Evolutionary conservation across 2,113 vertebrate species (phyloP).

Genomic region (Notiomystis cincta): DNA sequence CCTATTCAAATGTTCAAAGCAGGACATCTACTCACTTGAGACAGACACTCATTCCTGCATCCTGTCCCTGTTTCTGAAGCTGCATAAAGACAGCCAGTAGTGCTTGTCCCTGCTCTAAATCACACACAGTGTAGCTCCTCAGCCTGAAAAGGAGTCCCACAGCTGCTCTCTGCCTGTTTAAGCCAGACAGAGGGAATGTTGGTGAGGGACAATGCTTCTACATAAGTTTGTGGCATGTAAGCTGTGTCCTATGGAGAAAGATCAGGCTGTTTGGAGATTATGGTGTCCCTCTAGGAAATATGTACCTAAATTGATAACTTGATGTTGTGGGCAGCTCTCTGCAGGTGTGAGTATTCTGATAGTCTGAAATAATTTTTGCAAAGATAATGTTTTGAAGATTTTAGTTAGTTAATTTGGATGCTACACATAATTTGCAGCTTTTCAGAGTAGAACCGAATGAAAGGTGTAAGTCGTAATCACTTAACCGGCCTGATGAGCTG

Average conservation of each 20-base stretch:
- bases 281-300: neutral
- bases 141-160: neutral
- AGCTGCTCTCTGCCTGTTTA: neutral
- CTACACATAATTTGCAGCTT: neutral
- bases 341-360: neutral
- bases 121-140: neutral
- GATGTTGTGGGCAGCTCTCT: neutral
- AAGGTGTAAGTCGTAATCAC: neutral
- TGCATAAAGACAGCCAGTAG: neutral
- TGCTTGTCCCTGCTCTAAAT: neutral
- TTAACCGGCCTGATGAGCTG: neutral
- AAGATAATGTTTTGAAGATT: neutral
- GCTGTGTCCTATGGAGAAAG: neutral
- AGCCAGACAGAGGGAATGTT: neutral
- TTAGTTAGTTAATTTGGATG: neutral
- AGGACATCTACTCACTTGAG: neutral
- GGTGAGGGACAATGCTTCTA: neutral
- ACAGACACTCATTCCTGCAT: neutral
- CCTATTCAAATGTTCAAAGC: too few species aligned
- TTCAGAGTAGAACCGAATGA: neutral
- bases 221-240: neutral
- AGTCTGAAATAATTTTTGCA: neutral
- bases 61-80: neutral
- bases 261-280: neutral
- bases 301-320: neutral